A percentile compares a stretch with the other conserved stretches of the same genome.
These are phyloP conservation scores for Callionymus lyra DNA, from an alignment of 2,113 vertebrate species.

Conservation along the genomic window DNA sequence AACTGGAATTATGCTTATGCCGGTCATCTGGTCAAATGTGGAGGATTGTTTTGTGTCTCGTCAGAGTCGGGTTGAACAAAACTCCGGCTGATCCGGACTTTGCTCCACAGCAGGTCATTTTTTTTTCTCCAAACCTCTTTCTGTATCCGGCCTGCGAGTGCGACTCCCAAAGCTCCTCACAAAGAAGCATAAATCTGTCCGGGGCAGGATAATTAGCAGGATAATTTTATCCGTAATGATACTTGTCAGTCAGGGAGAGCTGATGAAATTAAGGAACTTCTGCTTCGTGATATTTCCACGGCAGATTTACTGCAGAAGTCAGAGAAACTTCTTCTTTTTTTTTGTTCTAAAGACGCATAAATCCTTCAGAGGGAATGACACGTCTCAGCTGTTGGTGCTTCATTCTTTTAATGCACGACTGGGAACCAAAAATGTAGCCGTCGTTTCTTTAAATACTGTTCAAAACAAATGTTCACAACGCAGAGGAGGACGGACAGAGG, in stretches of 20 bases:
- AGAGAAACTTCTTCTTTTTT: constrained; percentile 43
- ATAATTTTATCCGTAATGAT: constrained; percentile 74
- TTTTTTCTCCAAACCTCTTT: constrained; percentile 53
- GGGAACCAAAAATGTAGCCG: too few relatives aligned
- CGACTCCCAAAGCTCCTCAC: constrained; percentile 35
- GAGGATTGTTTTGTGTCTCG: constrained; percentile 1
- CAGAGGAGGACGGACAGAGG: neutral
- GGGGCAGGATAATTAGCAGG: constrained; percentile 67
- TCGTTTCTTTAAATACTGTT: too few relatives aligned
- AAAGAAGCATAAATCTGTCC: constrained; percentile 66
- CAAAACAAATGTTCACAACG: too few relatives aligned
- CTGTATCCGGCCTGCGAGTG: constrained; percentile 26
- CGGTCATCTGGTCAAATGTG: too few relatives aligned
- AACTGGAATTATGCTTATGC: too few relatives aligned
- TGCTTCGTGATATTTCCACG: constrained; percentile 44
- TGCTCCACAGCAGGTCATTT: constrained; percentile 41
- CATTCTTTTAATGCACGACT: too few relatives aligned
- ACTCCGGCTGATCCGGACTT: constrained; percentile 33
- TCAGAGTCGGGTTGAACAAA: constrained; percentile 28
- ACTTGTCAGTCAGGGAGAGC: constrained; percentile 64
- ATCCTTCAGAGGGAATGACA: constrained; percentile 4
- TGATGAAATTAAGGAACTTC: constrained; percentile 65
- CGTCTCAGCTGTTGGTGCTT: constrained; percentile 2
- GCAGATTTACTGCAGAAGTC: constrained; percentile 25
- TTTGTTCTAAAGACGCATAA: constrained; percentile 24